phyloP scores from a whole-genome alignment of 2,888 invertebrate species.

The Allophyes oxyacanthae region DNA sequence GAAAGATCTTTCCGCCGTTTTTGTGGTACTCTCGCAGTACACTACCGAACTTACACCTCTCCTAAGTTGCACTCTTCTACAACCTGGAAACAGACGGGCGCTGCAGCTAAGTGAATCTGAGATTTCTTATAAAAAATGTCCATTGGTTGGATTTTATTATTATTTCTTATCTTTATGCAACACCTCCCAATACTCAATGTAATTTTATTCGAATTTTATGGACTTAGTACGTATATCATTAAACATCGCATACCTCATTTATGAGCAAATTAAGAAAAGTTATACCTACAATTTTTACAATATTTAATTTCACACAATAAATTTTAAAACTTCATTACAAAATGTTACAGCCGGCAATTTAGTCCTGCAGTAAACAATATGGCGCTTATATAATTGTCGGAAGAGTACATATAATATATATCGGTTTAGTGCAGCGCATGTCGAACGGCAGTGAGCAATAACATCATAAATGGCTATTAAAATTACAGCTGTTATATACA shows the following conservation, averaged over 20 bases:
- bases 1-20: no score
- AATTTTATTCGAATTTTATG: no score
- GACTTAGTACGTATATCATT: no score
- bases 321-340: slow-evolving; percentile 44
- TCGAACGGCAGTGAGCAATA: slow-evolving; percentile 59
- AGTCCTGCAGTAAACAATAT: slow-evolving; percentile 30
- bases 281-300: slow-evolving; percentile 16
- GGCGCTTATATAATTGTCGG: slow-evolving; percentile 51
- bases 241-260: slow-evolving; percentile 9
- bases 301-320: slow-evolving; percentile 37
- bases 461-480: slow-evolving; percentile 56
- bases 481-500: slow-evolving; percentile 59
- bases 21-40: no score
- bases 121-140: no score
- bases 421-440: slow-evolving; percentile 69
- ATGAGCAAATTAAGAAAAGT: slow-evolving; percentile 17
- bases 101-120: no score
- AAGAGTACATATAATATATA: slow-evolving; percentile 47
- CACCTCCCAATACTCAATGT: no score
- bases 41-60: no score
- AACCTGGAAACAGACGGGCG: no score
- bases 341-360: slow-evolving; percentile 32
- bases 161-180: no score
- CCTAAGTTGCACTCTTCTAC: no score
- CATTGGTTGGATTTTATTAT: no score